Base-by-base conservation (phyloP, 2,888 invertebrate species). In the Hyposoter dolosus region DNA sequence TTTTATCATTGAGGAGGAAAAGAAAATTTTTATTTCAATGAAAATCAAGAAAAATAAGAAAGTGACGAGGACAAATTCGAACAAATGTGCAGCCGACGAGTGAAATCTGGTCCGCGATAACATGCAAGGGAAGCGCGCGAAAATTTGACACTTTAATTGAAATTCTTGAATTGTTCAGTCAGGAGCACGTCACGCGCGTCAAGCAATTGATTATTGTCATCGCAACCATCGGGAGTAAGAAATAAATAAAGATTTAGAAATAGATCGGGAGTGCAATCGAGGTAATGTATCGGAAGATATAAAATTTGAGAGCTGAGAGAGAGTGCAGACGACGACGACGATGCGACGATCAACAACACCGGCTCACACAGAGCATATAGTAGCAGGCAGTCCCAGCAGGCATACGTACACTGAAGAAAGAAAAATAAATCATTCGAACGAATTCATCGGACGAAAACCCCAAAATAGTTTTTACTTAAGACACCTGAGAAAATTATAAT, bases 261-360 rank as follows among this genome's bases (percentile, higher is more conserved):
- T 12, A 19, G 45, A 19, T 45, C 69, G 69, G 69, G 50, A 71
- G 69, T 71, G 69, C 69, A 71, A 28, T 71, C 43, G 53, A 72
- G 72, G 56, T 60, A 56, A 56, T 28, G 1, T 28, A 28, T 65
- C 32, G 45, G 7, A 50, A 47, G 50, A 40, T 50, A 66, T 47
- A 9, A 28, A 50, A 50, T 50, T 65, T 47, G 12, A 65, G 45
- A 47, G 47, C 23, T 50, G 40, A 23, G 68, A 69, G 19, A 50
- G 28, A 35, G 79, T 60, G 79, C 60, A 71, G 60, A 79, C 45
- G 76, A 77, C 35, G 43, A 60, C 53, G 50, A 72, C 72, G 72
- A 60, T 15, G 63, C 79, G 69, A 79, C 71, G 56, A 79, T 71
- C 69, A 71, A 79, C 69, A 77, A 79, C 79, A 79, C 71, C 71